Evolutionary conservation across 2,797 vertebrate genomes (phyloP), one percentile per base, ranked within the genome.

Genomic region (Anableps anableps): DNA sequence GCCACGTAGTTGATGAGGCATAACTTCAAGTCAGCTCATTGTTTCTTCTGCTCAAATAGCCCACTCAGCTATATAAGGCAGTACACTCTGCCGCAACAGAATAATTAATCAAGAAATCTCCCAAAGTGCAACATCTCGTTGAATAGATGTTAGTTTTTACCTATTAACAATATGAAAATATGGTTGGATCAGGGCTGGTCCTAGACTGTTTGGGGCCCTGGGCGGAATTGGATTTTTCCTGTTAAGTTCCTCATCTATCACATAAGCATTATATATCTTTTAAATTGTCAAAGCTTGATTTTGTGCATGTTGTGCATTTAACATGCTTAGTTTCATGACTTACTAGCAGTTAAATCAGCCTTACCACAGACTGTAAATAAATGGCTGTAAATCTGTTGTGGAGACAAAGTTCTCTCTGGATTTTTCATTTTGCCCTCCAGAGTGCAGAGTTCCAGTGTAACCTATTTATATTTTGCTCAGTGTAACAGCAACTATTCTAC

Each of bases 1-100:
- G 85, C 88, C 89, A 88, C 84, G 82, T 87, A 72, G 85, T 77
- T 78, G 34, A 77, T 78, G 83, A 83, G 73, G 34, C 53, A 74
- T 62, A 83, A 74, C 53, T 66, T 71, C 31, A 71, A 78, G 72
- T 80, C 72, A 82, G 77, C 66, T 74, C 16, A 36, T 76, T 64
- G 55, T 70, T 23, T 41, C 68, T 45, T 86, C 71, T 21, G 58
- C 64, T 76, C n/a, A 75, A 74, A 80, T 29, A 31, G 21, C 50
- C 50, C 29, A 64, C 60, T 48, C 75, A 64, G 34, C 64, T 70
- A 77, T 72, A 70, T 74, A 74, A 72, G 53, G 45, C 36, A 31
- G 43, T 19, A 36, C 0, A 19, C 5, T 16, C 41, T 29, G 43
- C n/a, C 0, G 16, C n/a, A 45, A 71, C 4, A 17, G 9, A 47